Evolutionary conservation across 1,140 invertebrate species (phyloP).

Genomic region (Leptoteleia sp.): DNA sequence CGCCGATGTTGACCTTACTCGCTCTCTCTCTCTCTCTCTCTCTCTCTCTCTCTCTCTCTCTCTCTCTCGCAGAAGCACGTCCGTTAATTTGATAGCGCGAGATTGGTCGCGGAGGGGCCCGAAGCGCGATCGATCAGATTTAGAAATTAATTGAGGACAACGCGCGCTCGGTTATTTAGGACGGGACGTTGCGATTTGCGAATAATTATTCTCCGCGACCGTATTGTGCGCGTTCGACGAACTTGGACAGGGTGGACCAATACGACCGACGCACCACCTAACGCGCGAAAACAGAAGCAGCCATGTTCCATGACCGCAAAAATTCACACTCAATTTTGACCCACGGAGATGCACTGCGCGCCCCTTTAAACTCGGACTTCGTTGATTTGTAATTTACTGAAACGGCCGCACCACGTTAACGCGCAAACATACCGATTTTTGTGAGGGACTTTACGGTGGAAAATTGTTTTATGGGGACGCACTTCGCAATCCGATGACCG

Average conservation of each 20-base stretch:
- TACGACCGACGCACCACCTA: constrained; percentile 71
- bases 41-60: too few species aligned
- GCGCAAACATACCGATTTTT: too few species aligned
- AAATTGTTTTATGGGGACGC: constrained; percentile 7
- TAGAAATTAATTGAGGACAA: not conserved
- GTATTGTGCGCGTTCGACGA: constrained; percentile 34
- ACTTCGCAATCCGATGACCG: constrained; percentile 41
- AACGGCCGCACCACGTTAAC: too few species aligned
- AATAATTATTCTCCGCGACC: constrained; percentile 8
- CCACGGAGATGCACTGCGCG: not conserved
- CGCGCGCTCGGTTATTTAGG: not conserved
- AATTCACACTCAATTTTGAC: not conserved
- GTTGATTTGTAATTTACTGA: too few species aligned
- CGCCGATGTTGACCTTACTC: constrained; percentile 3
- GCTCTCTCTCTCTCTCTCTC: too few species aligned
- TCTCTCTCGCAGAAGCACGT: constrained; percentile 7
- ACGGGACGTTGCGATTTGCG: constrained; percentile 4
- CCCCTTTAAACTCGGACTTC: too few species aligned
- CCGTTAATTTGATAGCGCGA: too few species aligned
- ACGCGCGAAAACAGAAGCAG: constrained; percentile 49
- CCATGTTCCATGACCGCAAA: constrained; percentile 66
- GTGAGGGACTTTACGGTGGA: not conserved
- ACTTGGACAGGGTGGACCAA: constrained; percentile 73
- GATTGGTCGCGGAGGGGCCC: too few species aligned
- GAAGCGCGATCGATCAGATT: not conserved